Conservation (phyloP, 2,797 vertebrate species). For the Rhyacichthys aspro region DNA sequence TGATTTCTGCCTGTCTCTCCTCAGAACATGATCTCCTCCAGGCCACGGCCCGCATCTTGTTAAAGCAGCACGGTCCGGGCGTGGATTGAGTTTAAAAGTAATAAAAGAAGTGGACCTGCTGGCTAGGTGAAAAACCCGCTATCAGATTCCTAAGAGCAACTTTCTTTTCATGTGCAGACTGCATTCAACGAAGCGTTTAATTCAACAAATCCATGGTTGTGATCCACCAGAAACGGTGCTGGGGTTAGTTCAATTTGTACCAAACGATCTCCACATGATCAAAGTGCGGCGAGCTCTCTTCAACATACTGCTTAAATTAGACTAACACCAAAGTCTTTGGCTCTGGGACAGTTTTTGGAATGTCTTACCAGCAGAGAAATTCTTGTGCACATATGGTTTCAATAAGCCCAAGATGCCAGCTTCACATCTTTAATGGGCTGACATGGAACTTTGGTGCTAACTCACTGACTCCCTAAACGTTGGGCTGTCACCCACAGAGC, state of each 20-base stretch:
- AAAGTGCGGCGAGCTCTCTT: slow-evolving; percentile 94
- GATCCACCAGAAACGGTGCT: slow-evolving; percentile 96
- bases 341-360: slow-evolving; percentile 99
- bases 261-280: slow-evolving; percentile 99
- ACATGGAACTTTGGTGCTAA: slow-evolving; percentile 95
- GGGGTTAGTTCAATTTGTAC: slow-evolving; percentile 99
- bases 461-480: slow-evolving; percentile 95
- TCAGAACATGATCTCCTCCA: slow-evolving; percentile 90
- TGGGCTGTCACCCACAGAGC: slow-evolving; percentile 94
- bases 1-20: slow-evolving; percentile 86
- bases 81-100: slow-evolving; percentile 98
- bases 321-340: slow-evolving; percentile 99
- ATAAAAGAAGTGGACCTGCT: slow-evolving; percentile 95
- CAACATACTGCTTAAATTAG: slow-evolving; percentile 99
- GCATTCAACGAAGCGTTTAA: slow-evolving; percentile 99
- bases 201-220: slow-evolving; percentile 99
- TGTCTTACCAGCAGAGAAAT: slow-evolving; percentile 99
- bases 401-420: slow-evolving; percentile 95
- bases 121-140: slow-evolving; percentile 96
- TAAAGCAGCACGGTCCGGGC: slow-evolving; percentile 84
- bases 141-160: slow-evolving; percentile 91
- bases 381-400: slow-evolving; percentile 98
- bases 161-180: slow-evolving; percentile 98
- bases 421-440: slow-evolving; percentile 99
- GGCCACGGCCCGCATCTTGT: slow-evolving; percentile 86